Evolutionary conservation across 2,888 invertebrate species (phyloP).

Genomic region (Melipona bicolor): DNA sequence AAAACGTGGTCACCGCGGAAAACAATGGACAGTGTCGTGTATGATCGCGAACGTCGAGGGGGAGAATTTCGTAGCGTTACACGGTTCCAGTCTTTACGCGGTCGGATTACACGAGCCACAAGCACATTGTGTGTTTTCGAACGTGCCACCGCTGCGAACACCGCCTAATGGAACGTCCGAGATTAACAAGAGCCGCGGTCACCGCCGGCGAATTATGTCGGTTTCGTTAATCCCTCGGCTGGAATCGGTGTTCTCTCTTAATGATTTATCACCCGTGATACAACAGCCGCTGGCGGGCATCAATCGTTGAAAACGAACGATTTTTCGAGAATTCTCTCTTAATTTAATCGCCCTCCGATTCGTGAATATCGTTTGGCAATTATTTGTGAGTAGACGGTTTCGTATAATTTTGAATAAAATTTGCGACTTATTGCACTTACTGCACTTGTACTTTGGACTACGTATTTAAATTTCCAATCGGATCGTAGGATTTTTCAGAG

Average conservation of each 20-base stretch:
- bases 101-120: slow-evolving; percentile 55
- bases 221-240: slow-evolving; percentile 39
- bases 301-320: slow-evolving; percentile 10
- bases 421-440: too few relatives aligned
- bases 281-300: not conserved
- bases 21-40: slow-evolving; percentile 37
- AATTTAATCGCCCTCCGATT: too few relatives aligned
- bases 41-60: slow-evolving; percentile 15
- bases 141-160: slow-evolving; percentile 49
- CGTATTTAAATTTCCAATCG: too few relatives aligned
- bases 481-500: not conserved
- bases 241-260: slow-evolving; percentile 31
- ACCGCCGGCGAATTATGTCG: slow-evolving; percentile 33
- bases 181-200: slow-evolving; percentile 51
- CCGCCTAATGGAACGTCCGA: slow-evolving; percentile 60
- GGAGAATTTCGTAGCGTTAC: slow-evolving; percentile 46
- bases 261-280: slow-evolving; percentile 38
- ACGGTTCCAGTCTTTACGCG: slow-evolving; percentile 53
- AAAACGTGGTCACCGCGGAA: slow-evolving; percentile 27
- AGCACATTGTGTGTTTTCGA: slow-evolving; percentile 27
- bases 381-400: too few relatives aligned
- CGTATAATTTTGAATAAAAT: too few relatives aligned
- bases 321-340: not conserved
- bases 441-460: too few relatives aligned
- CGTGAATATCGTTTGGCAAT: too few relatives aligned